These are phyloP conservation scores for Nymphalis c-album DNA, from an alignment of 2,888 invertebrate genomes.

Conservation along the genomic window DNA sequence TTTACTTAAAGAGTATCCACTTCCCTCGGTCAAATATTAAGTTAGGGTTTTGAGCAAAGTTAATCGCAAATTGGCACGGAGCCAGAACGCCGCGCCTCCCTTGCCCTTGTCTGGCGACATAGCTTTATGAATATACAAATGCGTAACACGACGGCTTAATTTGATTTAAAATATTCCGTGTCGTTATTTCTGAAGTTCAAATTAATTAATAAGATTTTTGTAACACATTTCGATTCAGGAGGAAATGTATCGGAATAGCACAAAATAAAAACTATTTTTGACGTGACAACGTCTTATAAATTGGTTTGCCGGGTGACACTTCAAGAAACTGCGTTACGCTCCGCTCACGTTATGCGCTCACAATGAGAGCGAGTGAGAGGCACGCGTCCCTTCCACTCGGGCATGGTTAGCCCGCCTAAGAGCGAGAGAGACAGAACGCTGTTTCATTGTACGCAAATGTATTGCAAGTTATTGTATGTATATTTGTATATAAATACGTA, in stretches of 20 bases:
- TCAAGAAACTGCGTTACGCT: no score
- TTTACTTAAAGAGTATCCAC: conserved; percentile 13
- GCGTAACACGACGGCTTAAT: conserved; percentile 31
- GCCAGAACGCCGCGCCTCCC: conserved; percentile 25
- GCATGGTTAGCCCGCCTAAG: no score
- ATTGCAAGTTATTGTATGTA: no score
- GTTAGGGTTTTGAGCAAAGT: conserved; percentile 26
- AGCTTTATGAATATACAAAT: conserved; percentile 37
- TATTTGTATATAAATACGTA: no score
- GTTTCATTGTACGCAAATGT: no score
- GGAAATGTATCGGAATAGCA: neutral
- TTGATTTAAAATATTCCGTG: conserved; percentile 33
- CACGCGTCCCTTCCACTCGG: no score
- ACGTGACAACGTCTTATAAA: no score
- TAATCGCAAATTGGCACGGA: conserved; percentile 29
- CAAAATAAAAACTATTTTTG: no score
- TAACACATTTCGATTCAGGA: neutral
- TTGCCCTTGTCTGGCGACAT: conserved; percentile 33
- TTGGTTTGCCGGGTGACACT: no score
- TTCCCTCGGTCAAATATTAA: conserved; percentile 22
- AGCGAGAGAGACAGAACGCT: no score
- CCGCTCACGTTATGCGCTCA: no score
- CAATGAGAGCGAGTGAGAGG: no score
- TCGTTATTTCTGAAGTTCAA: conserved; percentile 23
- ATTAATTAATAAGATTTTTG: conserved; percentile 2